phyloP scores from a whole-genome alignment of 2,797 vertebrate species.

The Typhlichthys eigenmanni region DNA sequence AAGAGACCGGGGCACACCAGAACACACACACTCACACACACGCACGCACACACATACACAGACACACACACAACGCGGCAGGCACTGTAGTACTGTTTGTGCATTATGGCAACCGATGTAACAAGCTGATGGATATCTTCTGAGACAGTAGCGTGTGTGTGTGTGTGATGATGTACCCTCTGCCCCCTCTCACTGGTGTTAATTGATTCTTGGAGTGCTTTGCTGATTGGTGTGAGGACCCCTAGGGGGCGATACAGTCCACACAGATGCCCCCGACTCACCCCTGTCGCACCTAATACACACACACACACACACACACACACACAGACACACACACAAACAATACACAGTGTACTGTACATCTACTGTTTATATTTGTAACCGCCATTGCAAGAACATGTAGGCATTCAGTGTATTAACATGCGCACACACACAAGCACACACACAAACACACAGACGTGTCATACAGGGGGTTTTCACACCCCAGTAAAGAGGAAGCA shows the following conservation, averaged over 20 bases:
- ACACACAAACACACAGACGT: slow-evolving; percentile 23
- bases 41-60: slow-evolving; percentile 30
- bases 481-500: slow-evolving; percentile 76
- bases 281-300: slow-evolving; percentile 55
- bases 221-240: slow-evolving; percentile 86
- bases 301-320: slow-evolving; percentile 12
- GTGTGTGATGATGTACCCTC: slow-evolving; percentile 71
- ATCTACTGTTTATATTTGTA: slow-evolving; percentile 7
- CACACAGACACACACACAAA: slow-evolving; percentile 21
- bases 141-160: slow-evolving; percentile 76
- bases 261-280: slow-evolving; percentile 62
- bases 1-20: slow-evolving; percentile 70
- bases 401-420: slow-evolving; percentile 19
- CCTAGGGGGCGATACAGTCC: slow-evolving; percentile 76
- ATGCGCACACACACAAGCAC: slow-evolving; percentile 26
- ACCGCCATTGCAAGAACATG: slow-evolving; percentile 18
- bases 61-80: slow-evolving; percentile 21
- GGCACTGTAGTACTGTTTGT: background rate
- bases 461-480: slow-evolving; percentile 74
- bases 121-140: slow-evolving; percentile 78
- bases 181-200: slow-evolving; percentile 86
- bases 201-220: slow-evolving; percentile 83
- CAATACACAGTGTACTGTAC: slow-evolving; percentile 25
- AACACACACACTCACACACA: slow-evolving; percentile 55
- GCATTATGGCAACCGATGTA: slow-evolving; percentile 57